Conservation (phyloP, 2,888 invertebrate genomes). For the Gortyna flavago region DNA sequence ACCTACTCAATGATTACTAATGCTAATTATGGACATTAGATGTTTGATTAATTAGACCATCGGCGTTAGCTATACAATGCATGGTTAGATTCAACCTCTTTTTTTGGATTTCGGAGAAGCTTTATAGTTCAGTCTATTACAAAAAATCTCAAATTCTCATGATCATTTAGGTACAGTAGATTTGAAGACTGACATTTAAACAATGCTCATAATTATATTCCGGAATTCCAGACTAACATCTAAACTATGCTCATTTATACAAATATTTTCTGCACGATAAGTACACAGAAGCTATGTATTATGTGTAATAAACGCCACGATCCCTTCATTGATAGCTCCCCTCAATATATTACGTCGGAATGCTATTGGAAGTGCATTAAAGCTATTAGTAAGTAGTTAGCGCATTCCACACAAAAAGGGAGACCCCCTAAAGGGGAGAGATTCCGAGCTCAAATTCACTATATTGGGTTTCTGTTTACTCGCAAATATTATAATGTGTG, state of each 20-base stretch:
- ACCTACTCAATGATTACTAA: conserved; percentile 25
- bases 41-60: conserved; percentile 32
- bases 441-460: conserved; percentile 46
- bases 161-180: neutral
- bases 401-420: conserved; percentile 68
- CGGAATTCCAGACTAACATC: neutral
- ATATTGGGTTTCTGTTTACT: conserved; percentile 51
- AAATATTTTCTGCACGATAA: conserved; percentile 22
- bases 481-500: conserved; percentile 19
- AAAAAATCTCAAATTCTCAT: neutral
- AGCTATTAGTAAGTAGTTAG: conserved; percentile 85
- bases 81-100: neutral
- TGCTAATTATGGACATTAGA: conserved; percentile 31
- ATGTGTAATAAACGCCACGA: conserved; percentile 41
- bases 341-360: conserved; percentile 74
- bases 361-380: conserved; percentile 83
- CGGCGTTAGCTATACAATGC: neutral
- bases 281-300: conserved; percentile 37
- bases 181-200: neutral
- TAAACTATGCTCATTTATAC: conserved; percentile 18
- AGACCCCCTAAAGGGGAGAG: conserved; percentile 48
- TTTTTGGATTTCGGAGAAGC: neutral
- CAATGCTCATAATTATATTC: neutral
- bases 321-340: conserved; percentile 66
- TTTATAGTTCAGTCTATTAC: neutral